Evolutionary conservation across 1,140 invertebrate species (phyloP).

Genomic region (Brachionus asplanchnoidis): DNA sequence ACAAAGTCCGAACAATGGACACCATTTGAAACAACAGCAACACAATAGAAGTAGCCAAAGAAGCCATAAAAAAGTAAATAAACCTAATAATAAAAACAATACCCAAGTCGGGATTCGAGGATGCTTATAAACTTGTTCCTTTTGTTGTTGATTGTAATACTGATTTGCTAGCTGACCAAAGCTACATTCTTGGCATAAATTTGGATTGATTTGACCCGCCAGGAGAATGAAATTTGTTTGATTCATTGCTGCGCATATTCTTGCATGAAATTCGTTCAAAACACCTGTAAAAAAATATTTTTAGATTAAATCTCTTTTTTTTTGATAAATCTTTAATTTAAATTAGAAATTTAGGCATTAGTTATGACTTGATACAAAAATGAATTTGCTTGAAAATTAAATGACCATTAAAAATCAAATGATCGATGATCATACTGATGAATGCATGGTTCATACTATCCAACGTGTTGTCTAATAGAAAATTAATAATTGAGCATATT

Average conservation of each 20-base stretch:
- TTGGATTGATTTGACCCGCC: not conserved
- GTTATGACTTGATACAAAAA: no score
- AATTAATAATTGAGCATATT: no score
- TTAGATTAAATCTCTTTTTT: not conserved
- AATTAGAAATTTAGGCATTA: no score
- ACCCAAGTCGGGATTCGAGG: not conserved
- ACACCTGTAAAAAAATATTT: not conserved
- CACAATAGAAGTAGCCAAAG: slow-evolving; percentile 10
- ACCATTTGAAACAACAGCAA: slow-evolving; percentile 20
- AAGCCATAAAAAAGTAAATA: not conserved
- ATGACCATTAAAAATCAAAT: no score
- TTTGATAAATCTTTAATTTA: not conserved
- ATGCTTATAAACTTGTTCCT: not conserved
- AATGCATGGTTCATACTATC: no score
- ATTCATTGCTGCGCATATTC: slow-evolving; percentile 3
- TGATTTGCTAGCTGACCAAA: not conserved
- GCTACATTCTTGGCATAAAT: not conserved
- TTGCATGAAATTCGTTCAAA: slow-evolving; percentile 23
- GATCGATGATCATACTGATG: no score
- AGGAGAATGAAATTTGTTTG: not conserved
- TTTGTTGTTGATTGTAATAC: not conserved
- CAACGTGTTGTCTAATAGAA: no score
- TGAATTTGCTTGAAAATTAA: no score
- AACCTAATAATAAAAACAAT: not conserved
- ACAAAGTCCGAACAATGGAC: slow-evolving; percentile 17